These are phyloP conservation scores for Caenorhabditis sinica DNA, from an alignment of 2,888 invertebrate genomes.

Conservation along the genomic window DNA sequence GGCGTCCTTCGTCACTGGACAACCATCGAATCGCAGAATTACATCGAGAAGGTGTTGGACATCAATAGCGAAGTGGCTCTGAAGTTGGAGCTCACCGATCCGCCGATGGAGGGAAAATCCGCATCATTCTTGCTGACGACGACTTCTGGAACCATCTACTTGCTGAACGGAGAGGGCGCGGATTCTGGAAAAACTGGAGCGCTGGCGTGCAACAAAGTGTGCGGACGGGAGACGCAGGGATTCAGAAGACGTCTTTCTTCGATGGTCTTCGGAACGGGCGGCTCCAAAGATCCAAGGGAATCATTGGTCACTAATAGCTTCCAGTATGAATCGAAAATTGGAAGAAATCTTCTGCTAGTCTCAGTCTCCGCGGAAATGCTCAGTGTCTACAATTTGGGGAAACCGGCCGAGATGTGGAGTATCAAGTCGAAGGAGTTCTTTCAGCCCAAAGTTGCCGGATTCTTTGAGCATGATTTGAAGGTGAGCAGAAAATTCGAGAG, in stretches of 20 bases:
- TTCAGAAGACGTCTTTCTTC: conserved; percentile 59
- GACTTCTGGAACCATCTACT: conserved; percentile 61
- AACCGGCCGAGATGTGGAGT: conserved; percentile 43
- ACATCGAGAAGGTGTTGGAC: conserved; percentile 50
- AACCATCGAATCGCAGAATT: conserved; percentile 46
- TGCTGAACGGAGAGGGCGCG: conserved; percentile 32
- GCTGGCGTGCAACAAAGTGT: conserved; percentile 28
- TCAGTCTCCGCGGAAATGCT: conserved; percentile 40
- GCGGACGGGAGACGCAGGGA: conserved; percentile 35
- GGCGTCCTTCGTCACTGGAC: conserved; percentile 66
- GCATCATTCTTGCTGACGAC: conserved; percentile 60
- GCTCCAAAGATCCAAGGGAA: conserved; percentile 14
- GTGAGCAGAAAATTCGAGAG: neutral
- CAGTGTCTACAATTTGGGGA: conserved; percentile 41
- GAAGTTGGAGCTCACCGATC: conserved; percentile 44
- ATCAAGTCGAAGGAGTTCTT: conserved; percentile 56
- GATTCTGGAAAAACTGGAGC: conserved; percentile 43
- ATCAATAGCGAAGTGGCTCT: conserved; percentile 63
- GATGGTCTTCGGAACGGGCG: conserved; percentile 23
- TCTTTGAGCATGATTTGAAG: conserved; percentile 36
- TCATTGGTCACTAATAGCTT: conserved; percentile 52
- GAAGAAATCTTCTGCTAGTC: conserved; percentile 31
- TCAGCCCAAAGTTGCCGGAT: conserved; percentile 9
- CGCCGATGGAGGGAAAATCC: conserved; percentile 19
- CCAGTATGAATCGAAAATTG: conserved; percentile 2